Conservation (phyloP, 2,113 vertebrate species). For the Leuciscus idus region DNA sequence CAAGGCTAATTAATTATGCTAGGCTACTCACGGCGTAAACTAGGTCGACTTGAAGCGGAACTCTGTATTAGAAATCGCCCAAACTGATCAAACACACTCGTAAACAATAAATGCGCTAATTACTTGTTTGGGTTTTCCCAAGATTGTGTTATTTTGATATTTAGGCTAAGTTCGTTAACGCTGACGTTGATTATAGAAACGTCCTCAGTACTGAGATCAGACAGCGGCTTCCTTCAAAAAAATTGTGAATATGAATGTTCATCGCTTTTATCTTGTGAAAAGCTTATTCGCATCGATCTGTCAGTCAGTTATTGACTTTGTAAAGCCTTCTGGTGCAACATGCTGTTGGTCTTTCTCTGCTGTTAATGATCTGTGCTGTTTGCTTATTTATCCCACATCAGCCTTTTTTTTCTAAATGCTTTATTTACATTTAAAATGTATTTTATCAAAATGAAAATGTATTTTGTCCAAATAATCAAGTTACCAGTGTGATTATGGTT, state of each 20-base stretch:
- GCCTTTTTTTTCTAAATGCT: not conserved
- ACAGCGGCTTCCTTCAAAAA: constrained; percentile 3
- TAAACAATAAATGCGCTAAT: constrained; percentile 1
- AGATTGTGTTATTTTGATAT: not conserved
- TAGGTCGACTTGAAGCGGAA: constrained; percentile 9
- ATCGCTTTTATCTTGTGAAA: constrained; percentile 33
- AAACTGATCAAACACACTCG: not conserved
- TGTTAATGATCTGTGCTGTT: constrained; percentile 12
- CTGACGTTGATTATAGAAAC: constrained; percentile 15
- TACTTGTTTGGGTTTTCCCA: not conserved
- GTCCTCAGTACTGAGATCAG: constrained; percentile 14
- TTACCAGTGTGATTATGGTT: not conserved
- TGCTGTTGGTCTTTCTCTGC: constrained; percentile 22
- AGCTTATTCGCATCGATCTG: constrained; percentile 33
- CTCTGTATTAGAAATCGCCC: not conserved
- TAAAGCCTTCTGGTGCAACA: constrained; percentile 12
- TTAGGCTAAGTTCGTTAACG: not conserved
- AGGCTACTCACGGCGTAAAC: not conserved
- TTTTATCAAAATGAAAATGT: not conserved
- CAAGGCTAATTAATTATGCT: not conserved
- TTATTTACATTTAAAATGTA: not conserved
- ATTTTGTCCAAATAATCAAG: not conserved
- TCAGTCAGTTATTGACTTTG: constrained; percentile 57
- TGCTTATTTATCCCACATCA: not conserved
- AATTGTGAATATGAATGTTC: not conserved